Evolutionary conservation across 2,797 vertebrate genomes (phyloP), one percentile per base, ranked within the genome.

Genomic region (Neosilurus hyrtlii): DNA sequence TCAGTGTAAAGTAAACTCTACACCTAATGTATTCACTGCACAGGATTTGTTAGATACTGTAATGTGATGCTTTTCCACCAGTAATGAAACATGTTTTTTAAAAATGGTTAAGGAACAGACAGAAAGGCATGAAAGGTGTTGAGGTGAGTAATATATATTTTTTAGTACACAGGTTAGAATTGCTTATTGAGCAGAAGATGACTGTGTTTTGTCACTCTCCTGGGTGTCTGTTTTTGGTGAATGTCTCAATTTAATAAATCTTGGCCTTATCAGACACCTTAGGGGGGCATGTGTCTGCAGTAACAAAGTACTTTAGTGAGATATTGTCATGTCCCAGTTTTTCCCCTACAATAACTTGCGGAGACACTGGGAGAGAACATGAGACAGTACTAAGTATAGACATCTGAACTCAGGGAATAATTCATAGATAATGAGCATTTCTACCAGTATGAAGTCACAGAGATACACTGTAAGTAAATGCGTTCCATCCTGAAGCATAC

Each of bases 291-390:
- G 68, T 74, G 83, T 81, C 80, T 84, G 82, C 85, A 84, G 30
- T 87, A 86, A 87, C 84, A 57, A 87, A 75, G 84, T 85, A 75
- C 77, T 62, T 83, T 72, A 72, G 79, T 52, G 68, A 68, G 79
- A 71, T 52, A 62, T 59, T 80, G 61, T 62, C 9, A 22, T 84
- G 82, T 84, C 83, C 86, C 76, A 87, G 77, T 82, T 86, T 86
- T 86, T 63, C 79, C 78, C 22, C 84, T 83, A 65, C 73, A 82
- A 76, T 83, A 73, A 84, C 70, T 83, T 79, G 73, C 78, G 85
- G 62, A 81, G 76, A 83, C 80, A 83, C 62, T 35, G 66, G 66
- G 43, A 72, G 22, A 59, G 65, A 87, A 79, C 76, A 35, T 71
- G 30, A 80, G 61, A 18, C 66, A 70, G 24, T 83, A 87, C 79